Percentiles rank a stretch among this genome's conserved stretches.
Conservation (phyloP, 2,113 vertebrate genomes). For the Tretioscincus oriximinensis region DNA sequence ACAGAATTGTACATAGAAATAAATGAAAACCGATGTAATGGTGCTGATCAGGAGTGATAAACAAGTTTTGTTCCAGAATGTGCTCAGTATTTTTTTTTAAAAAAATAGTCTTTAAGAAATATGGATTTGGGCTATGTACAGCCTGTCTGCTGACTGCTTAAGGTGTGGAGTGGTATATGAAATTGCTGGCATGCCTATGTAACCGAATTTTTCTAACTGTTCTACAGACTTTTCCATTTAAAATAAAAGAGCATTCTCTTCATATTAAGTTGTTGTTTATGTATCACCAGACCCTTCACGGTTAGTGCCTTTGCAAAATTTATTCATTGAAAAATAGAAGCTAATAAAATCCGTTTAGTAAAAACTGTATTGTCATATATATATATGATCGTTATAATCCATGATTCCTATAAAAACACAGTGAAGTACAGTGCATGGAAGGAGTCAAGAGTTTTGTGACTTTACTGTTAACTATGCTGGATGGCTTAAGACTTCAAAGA, state of each 20-base stretch:
- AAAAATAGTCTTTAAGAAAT: slow-evolving; percentile 25
- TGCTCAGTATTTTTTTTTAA: slow-evolving; percentile 36
- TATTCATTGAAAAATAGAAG: too few species aligned
- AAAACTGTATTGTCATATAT: too few species aligned
- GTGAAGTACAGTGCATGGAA: too few species aligned
- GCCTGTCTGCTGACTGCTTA: slow-evolving; percentile 13
- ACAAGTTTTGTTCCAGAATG: slow-evolving; percentile 54
- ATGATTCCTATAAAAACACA: too few species aligned
- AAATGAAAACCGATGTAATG: slow-evolving; percentile 59
- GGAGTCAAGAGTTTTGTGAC: too few species aligned
- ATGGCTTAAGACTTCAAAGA: too few species aligned
- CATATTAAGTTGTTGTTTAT: background rate
- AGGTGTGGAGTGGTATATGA: slow-evolving; percentile 34
- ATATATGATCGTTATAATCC: too few species aligned
- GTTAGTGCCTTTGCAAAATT: too few species aligned
- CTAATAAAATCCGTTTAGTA: too few species aligned
- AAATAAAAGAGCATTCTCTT: slow-evolving; percentile 36
- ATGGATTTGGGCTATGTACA: slow-evolving; percentile 28
- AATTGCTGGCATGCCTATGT: slow-evolving; percentile 33
- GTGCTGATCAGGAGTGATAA: slow-evolving; percentile 56
- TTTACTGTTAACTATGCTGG: too few species aligned
- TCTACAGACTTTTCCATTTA: slow-evolving; percentile 42
- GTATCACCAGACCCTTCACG: too few species aligned
- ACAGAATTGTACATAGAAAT: slow-evolving; percentile 56
- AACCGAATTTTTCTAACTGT: slow-evolving; percentile 32